Evolutionary conservation across 1,140 invertebrate genomes (phyloP).

Genomic region (Chionoecetes opilio): DNA sequence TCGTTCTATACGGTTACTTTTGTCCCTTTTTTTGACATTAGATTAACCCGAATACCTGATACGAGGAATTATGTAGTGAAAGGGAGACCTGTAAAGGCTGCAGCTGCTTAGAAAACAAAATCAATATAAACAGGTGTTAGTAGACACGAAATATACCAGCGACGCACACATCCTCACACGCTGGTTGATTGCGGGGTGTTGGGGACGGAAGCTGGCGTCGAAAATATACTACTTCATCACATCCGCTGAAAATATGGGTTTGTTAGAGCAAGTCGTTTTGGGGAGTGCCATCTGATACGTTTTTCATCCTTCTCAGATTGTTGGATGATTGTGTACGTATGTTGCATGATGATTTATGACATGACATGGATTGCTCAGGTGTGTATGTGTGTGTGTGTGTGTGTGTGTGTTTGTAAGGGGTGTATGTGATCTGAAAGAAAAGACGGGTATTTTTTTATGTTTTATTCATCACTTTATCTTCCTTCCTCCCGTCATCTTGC

Average conservation of each 20-base stretch:
- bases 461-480: neutral
- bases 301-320: neutral
- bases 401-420: no score
- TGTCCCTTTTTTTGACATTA: no score
- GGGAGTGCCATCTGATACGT: neutral
- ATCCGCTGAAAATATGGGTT: neutral
- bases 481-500: conserved; percentile 12
- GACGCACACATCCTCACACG: no score
- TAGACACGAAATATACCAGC: neutral
- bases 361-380: neutral
- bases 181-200: neutral
- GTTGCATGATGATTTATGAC: neutral
- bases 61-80: neutral
- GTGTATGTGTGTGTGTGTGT: neutral
- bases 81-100: neutral
- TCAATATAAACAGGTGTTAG: neutral
- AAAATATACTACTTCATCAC: neutral
- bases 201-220: neutral
- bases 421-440: neutral
- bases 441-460: neutral
- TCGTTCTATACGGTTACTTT: no score
- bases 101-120: no score
- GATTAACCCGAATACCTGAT: neutral
- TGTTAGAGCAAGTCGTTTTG: neutral
- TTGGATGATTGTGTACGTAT: neutral